Conservation (phyloP, 2,888 invertebrate species). For the Nebria salina region DNA sequence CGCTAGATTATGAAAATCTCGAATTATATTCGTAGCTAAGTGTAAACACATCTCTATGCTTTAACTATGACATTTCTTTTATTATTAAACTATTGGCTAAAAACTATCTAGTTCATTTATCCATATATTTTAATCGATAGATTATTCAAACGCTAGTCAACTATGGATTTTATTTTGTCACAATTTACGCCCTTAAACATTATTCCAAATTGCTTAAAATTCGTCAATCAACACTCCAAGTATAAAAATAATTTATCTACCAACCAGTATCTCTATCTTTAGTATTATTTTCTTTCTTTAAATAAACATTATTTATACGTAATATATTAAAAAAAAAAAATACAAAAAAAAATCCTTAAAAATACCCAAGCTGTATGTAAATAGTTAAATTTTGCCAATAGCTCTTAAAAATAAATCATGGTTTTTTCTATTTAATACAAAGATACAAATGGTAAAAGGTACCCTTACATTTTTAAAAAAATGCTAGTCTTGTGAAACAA, state of each 20-base stretch:
- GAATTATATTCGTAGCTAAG: not conserved
- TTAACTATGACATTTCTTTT: not conserved
- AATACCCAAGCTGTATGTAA: conserved; percentile 24
- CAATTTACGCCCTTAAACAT: not conserved
- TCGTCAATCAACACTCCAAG: not conserved
- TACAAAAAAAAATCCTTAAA: conserved; percentile 7
- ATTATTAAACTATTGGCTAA: not conserved
- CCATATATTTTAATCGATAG: not conserved
- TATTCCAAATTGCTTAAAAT: not conserved
- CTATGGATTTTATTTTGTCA: not conserved
- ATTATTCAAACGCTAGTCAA: not conserved
- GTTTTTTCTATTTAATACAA: conserved; percentile 34
- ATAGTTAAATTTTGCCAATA: conserved; percentile 42
- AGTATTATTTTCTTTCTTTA: not conserved
- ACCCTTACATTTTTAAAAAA: conserved; percentile 23
- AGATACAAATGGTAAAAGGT: conserved; percentile 32
- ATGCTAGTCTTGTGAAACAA: conserved; percentile 41
- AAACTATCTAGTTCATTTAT: not conserved
- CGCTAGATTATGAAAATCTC: not conserved
- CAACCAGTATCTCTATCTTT: not conserved
- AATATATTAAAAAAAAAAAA: conserved; percentile 15
- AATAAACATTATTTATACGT: not conserved
- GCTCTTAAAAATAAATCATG: conserved; percentile 27
- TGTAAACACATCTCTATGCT: conserved; percentile 1
- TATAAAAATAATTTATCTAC: not conserved